These are phyloP conservation scores for Ficedula albicollis DNA, from an alignment of 2,797 vertebrate species.

Conservation along the genomic window DNA sequence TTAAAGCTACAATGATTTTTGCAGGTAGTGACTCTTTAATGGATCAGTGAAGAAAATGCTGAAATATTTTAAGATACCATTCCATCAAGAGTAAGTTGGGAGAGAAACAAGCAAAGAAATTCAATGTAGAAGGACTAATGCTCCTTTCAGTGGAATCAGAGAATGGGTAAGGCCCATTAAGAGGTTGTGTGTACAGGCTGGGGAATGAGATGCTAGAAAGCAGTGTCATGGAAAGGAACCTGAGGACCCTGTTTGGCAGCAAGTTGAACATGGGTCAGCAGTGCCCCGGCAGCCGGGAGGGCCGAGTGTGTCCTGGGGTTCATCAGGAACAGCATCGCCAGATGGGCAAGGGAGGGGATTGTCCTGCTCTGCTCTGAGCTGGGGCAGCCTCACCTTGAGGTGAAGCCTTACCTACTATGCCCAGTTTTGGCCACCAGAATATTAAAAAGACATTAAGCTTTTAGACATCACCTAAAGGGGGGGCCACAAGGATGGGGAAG, in stretches of 20 bases:
- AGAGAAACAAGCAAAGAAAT: not conserved
- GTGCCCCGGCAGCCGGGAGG: not conserved
- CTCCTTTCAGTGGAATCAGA: not conserved
- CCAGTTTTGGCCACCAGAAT: not conserved
- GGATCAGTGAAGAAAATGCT: not conserved
- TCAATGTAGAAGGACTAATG: not conserved
- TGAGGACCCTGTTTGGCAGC: not conserved
- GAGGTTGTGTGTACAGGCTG: not conserved
- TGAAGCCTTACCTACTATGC: not conserved
- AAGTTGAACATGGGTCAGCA: not conserved
- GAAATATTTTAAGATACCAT: not conserved
- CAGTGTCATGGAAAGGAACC: not conserved
- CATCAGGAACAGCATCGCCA: not conserved
- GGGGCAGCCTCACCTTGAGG: not conserved
- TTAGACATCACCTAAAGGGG: not conserved
- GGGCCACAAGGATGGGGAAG: not conserved
- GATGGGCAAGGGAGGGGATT: accelerated
- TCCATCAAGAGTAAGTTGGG: not conserved
- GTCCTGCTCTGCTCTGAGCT: not conserved
- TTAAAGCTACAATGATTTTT: not conserved
- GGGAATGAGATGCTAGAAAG: not conserved
- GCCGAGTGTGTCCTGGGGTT: accelerated
- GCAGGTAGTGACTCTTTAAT: not conserved
- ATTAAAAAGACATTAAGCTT: not conserved
- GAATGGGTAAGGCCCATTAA: not conserved